Percentiles rank a stretch among this genome's conserved stretches.
Evolutionary conservation across 2,113 vertebrate genomes (phyloP).

Genomic region (Vulpes lagopus): DNA sequence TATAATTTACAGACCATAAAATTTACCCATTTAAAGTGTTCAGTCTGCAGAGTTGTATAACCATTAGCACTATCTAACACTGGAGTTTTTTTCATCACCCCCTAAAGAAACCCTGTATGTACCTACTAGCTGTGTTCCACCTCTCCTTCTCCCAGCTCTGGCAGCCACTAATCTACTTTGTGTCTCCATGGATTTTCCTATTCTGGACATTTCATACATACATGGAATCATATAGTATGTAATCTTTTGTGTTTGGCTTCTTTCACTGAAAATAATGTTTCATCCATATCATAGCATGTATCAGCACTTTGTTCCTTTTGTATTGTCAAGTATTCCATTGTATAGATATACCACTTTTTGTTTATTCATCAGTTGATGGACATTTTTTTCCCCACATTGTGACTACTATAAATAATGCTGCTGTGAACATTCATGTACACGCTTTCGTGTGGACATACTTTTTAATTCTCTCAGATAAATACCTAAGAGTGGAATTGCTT

Average conservation of each 20-base stretch:
- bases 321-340: not conserved
- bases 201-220: not conserved
- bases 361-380: not conserved
- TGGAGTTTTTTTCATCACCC: not conserved
- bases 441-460: not conserved
- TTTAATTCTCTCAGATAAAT: not conserved
- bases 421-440: not conserved
- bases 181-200: not conserved
- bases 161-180: not conserved
- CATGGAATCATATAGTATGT: not conserved
- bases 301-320: slow-evolving; percentile 28
- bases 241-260: not conserved
- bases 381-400: not conserved
- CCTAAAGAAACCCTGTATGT: not conserved
- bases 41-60: not conserved
- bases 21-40: not conserved
- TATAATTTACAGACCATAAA: slow-evolving; percentile 6
- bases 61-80: not conserved
- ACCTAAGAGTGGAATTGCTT: not conserved
- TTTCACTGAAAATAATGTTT: not conserved
- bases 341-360: not conserved
- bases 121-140: not conserved
- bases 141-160: not conserved
- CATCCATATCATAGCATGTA: not conserved
- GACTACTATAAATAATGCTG: not conserved